Evolutionary conservation across 2,888 invertebrate species (phyloP).

Genomic region (Brachynemurus nebulosus): DNA sequence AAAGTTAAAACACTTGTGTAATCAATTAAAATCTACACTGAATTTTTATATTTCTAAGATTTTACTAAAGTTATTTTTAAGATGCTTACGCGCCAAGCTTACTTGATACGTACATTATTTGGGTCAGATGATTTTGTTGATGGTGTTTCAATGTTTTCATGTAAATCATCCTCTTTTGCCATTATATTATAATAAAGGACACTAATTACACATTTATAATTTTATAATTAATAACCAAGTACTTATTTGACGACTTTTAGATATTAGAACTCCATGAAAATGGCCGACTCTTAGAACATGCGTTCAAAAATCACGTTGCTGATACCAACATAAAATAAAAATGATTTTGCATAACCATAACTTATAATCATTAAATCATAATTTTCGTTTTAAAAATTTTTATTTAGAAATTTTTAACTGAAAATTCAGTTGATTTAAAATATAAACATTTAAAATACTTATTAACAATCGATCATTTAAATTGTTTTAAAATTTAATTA

Average conservation of each 20-base stretch:
- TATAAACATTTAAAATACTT: not conserved
- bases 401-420: not conserved
- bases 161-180: slow-evolving; percentile 2
- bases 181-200: not conserved
- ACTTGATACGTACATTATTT: slow-evolving; percentile 4
- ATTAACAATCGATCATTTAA: not conserved
- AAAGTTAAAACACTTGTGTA: too few species aligned
- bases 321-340: slow-evolving; percentile 4
- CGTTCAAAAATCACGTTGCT: slow-evolving; percentile 3
- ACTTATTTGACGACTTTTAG: slow-evolving; percentile 3
- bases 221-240: not conserved
- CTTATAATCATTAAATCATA: too few species aligned
- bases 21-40: too few species aligned
- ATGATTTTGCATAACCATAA: too few species aligned
- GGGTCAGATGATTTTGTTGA: slow-evolving; percentile 3
- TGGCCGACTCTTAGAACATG: slow-evolving; percentile 5
- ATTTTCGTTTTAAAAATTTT: not conserved
- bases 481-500: too few species aligned
- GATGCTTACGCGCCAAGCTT: slow-evolving; percentile 6
- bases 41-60: too few species aligned
- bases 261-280: slow-evolving; percentile 3
- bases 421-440: not conserved
- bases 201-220: slow-evolving; percentile 3
- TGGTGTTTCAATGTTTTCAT: not conserved
- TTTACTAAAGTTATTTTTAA: not conserved